A percentile compares a stretch with the other conserved stretches of the same genome.
Evolutionary conservation across 2,113 vertebrate species (phyloP).

Genomic region (Pluvialis apricaria): DNA sequence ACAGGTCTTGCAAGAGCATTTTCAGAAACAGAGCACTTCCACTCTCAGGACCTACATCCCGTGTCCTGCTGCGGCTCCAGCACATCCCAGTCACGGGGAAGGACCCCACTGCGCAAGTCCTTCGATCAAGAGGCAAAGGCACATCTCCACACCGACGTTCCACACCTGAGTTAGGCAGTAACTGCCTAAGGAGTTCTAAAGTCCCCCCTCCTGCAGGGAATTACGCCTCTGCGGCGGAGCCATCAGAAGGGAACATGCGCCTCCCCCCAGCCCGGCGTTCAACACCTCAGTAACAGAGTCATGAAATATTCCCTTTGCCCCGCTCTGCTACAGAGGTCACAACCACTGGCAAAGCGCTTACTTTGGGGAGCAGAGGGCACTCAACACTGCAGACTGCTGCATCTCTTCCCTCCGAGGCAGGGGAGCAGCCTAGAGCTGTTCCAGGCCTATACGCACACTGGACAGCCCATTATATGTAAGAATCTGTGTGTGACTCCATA

Average conservation of each 20-base stretch:
- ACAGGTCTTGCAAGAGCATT: too few relatives aligned
- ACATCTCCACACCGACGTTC: background rate
- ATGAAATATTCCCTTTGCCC: background rate
- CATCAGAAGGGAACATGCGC: fast-evolving
- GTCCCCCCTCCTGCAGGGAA: background rate
- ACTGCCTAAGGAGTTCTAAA: fast-evolving
- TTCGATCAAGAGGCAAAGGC: fast-evolving
- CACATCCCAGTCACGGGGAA: fast-evolving
- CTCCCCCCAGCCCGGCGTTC: background rate
- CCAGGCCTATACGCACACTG: background rate
- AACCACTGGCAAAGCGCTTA: background rate
- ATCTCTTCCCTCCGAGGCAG: background rate
- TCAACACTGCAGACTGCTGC: fast-evolving
- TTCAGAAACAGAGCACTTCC: too few relatives aligned
- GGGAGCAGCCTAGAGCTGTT: background rate
- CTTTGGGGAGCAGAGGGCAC: background rate
- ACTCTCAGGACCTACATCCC: too few relatives aligned
- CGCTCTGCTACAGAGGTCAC: background rate
- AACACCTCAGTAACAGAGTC: background rate
- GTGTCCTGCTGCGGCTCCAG: background rate
- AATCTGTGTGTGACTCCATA: background rate
- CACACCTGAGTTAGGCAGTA: fast-evolving
- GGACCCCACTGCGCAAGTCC: background rate
- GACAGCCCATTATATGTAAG: fast-evolving
- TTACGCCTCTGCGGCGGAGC: background rate